A percentile compares a stretch with the other conserved stretches of the same genome.
phyloP scores from a whole-genome alignment of 2,113 vertebrate species.

The Gallinago jamesoni region DNA sequence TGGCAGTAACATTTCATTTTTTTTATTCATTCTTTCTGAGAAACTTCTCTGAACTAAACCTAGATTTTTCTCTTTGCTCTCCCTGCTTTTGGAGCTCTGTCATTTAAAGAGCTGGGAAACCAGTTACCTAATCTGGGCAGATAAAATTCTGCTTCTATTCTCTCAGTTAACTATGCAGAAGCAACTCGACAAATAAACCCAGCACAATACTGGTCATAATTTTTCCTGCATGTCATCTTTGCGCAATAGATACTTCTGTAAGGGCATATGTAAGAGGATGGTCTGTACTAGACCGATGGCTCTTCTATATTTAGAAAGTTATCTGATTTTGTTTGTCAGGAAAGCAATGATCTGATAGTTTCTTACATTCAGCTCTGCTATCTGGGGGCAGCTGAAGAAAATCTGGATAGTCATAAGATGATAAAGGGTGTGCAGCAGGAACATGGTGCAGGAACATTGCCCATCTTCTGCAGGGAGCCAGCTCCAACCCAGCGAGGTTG shows the following conservation, averaged over 20 bases:
- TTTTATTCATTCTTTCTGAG: background rate
- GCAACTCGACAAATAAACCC: background rate
- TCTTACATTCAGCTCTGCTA: background rate
- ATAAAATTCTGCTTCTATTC: background rate
- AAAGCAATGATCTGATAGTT: background rate
- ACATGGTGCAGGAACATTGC: background rate
- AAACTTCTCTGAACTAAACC: background rate
- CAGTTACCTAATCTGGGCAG: background rate
- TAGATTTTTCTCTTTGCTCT: background rate
- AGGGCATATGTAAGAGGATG: background rate
- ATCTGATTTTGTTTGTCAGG: background rate
- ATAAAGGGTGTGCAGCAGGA: background rate
- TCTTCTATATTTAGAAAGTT: background rate
- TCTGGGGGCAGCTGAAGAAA: background rate
- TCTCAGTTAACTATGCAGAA: background rate
- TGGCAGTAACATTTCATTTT: background rate
- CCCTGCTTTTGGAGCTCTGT: background rate
- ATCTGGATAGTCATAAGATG: background rate
- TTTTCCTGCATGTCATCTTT: background rate
- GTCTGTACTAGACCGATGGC: background rate
- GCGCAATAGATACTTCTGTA: background rate
- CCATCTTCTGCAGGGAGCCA: background rate
- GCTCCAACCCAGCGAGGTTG: background rate
- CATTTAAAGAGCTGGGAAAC: background rate
- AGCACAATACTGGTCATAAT: background rate